phyloP scores from a whole-genome alignment of 1,140 invertebrate species.

The Physella acuta region DNA sequence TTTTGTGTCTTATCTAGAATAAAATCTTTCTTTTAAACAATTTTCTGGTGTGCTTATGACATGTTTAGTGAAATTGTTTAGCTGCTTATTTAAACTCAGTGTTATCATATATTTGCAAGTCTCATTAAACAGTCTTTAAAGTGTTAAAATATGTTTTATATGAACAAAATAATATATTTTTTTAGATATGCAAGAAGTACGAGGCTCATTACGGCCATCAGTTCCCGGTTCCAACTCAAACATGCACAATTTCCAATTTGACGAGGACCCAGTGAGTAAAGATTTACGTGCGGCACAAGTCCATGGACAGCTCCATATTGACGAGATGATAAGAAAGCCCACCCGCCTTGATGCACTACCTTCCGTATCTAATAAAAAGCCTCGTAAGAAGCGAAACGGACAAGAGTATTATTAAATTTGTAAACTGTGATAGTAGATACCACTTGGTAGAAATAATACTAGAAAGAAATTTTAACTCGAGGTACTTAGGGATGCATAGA shows the following conservation, averaged over 20 bases:
- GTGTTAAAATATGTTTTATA: background rate
- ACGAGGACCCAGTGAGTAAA: constrained; percentile 30
- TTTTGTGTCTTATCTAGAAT: too few species aligned
- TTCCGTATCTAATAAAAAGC: constrained; percentile 36
- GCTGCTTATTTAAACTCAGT: too few species aligned
- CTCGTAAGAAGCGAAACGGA: constrained; percentile 38
- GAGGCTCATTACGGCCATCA: background rate
- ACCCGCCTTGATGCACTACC: constrained; percentile 51
- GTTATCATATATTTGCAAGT: background rate
- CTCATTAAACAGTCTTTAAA: background rate
- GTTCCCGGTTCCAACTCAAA: background rate
- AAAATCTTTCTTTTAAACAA: too few species aligned
- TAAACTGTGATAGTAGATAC: too few species aligned
- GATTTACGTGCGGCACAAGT: constrained; percentile 46
- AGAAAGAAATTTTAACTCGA: too few species aligned
- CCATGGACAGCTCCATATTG: constrained; percentile 41
- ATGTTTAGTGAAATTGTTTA: too few species aligned
- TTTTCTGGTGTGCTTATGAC: too few species aligned
- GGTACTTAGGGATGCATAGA: too few species aligned
- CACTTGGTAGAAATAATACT: too few species aligned
- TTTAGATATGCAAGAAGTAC: constrained; percentile 22
- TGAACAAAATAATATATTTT: background rate
- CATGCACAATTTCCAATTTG: constrained; percentile 4
- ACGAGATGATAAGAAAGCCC: constrained; percentile 43
- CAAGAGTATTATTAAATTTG: constrained; percentile 10